Conservation (phyloP, 2,113 vertebrate genomes). For the Rhinopomastus cyanomelas region DNA sequence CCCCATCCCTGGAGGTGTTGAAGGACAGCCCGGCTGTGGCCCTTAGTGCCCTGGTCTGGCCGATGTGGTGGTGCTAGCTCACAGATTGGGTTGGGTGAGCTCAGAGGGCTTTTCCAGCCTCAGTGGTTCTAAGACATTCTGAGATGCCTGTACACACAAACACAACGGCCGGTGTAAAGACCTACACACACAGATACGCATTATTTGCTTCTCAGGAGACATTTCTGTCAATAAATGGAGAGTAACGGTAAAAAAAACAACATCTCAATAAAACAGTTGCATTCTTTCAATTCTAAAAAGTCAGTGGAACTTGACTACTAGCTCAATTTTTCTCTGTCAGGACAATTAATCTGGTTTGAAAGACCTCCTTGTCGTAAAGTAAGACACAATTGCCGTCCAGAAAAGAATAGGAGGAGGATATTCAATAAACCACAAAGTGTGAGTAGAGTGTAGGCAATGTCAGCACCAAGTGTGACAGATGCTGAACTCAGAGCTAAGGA, state of each 20-base stretch:
- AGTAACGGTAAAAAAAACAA: not conserved
- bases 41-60: no score
- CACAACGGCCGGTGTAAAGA: not conserved
- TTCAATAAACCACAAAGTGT: slow-evolving; percentile 36
- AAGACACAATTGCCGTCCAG: not conserved
- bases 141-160: not conserved
- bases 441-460: not conserved
- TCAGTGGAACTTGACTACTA: not conserved
- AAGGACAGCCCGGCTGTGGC: no score
- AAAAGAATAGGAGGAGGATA: not conserved
- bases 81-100: no score
- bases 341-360: not conserved
- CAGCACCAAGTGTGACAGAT: slow-evolving; percentile 21
- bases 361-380: not conserved
- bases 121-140: no score
- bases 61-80: no score
- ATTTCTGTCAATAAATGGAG: slow-evolving; percentile 2
- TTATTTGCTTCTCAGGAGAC: not conserved
- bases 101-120: no score
- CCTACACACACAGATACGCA: not conserved
- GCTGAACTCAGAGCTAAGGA: slow-evolving; percentile 47
- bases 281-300: not conserved
- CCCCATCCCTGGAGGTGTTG: no score
- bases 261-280: not conserved
- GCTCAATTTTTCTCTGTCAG: not conserved